Evolutionary conservation across 2,888 invertebrate species (phyloP).

Genomic region (Parnassius apollo): DNA sequence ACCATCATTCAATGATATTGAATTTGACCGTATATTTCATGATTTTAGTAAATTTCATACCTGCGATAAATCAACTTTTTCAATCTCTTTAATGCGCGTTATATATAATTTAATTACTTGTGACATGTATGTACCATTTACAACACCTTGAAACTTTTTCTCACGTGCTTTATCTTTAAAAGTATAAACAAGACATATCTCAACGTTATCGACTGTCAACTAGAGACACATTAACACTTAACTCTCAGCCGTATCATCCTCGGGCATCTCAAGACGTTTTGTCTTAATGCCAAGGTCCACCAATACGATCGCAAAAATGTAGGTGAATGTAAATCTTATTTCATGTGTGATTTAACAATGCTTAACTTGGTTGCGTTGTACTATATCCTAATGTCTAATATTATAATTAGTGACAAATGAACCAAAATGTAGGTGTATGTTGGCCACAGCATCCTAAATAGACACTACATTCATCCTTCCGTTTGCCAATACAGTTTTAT

Average conservation of each 20-base stretch:
- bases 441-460: too few relatives aligned
- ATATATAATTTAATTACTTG: neutral
- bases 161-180: neutral
- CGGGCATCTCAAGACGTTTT: conserved; percentile 59
- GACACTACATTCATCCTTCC: too few relatives aligned
- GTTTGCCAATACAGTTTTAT: too few relatives aligned
- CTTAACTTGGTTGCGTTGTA: neutral
- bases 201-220: conserved; percentile 55
- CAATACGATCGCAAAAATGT: conserved; percentile 46
- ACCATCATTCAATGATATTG: neutral
- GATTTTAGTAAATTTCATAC: too few relatives aligned
- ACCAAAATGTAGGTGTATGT: too few relatives aligned
- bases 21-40: neutral
- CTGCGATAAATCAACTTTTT: too few relatives aligned
- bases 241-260: conserved; percentile 65
- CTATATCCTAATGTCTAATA: too few relatives aligned
- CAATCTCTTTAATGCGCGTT: too few relatives aligned
- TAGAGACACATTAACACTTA: conserved; percentile 55
- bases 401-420: too few relatives aligned
- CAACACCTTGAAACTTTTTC: conserved; percentile 10
- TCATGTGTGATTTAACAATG: conserved; percentile 44
- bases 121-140: conserved; percentile 4
- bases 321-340: conserved; percentile 58
- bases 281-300: conserved; percentile 68
- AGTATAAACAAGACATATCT: conserved; percentile 27